A percentile compares a stretch with the other conserved stretches of the same genome.
Conservation (phyloP, 1,140 invertebrate species). For the Bombus ignitus region DNA sequence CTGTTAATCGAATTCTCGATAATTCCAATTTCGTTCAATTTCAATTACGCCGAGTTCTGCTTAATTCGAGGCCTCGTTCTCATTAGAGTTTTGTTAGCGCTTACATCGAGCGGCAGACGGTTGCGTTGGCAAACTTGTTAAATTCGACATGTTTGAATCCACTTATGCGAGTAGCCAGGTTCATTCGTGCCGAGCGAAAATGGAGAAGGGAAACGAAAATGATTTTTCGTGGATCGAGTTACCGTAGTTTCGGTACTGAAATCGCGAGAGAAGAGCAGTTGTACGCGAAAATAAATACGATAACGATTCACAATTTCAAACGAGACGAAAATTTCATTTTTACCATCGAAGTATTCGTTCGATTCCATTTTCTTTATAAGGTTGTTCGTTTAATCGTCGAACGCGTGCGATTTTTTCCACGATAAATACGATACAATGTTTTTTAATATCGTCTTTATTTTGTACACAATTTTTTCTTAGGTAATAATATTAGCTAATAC, state of each 20-base stretch:
- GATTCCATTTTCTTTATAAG: no score
- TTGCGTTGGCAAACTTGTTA: conserved; percentile 24
- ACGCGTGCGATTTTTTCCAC: not conserved
- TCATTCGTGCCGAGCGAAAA: not conserved
- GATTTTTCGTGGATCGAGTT: conserved; percentile 30
- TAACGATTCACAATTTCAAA: not conserved
- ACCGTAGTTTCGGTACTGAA: conserved; percentile 15
- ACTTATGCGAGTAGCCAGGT: conserved; percentile 20
- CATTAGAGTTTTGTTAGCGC: conserved; percentile 41
- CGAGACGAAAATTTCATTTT: not conserved
- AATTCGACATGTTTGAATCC: conserved; percentile 34
- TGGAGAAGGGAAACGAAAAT: not conserved
- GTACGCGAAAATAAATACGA: not conserved
- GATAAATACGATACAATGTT: no score
- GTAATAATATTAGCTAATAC: no score
- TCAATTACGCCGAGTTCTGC: conserved; percentile 24
- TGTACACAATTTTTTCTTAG: no score
- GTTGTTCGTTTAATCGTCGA: no score
- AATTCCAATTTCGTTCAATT: conserved; percentile 41
- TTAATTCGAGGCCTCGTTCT: conserved; percentile 42
- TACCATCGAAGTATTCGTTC: no score
- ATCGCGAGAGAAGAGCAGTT: no score
- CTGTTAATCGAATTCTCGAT: conserved; percentile 37
- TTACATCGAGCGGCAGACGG: conserved; percentile 2
- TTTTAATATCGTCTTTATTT: no score